Percentiles rank a stretch among this genome's conserved stretches.
These are phyloP conservation scores for Hippocampus guttulatus DNA, from an alignment of 2,113 vertebrate genomes.

Conservation along the genomic window DNA sequence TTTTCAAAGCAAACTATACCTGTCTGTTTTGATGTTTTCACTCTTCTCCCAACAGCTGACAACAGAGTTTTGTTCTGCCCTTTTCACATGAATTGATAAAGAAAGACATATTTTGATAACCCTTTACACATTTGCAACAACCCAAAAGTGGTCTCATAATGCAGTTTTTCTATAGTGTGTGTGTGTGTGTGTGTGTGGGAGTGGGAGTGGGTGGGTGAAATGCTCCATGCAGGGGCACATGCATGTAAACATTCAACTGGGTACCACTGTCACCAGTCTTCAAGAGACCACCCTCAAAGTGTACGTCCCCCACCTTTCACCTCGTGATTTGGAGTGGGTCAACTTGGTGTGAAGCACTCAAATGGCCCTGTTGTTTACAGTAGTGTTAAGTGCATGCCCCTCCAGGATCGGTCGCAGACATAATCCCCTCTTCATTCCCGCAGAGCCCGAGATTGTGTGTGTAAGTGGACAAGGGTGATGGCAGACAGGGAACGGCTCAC, in stretches of 20 bases:
- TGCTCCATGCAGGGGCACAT: neutral
- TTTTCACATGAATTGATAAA: no score
- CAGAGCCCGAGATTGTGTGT: slow-evolving; percentile 59
- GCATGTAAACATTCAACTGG: neutral
- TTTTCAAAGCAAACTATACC: neutral
- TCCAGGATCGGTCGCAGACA: slow-evolving; percentile 65
- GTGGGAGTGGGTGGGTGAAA: no score
- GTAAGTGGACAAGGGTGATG: slow-evolving; percentile 69
- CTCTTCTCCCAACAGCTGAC: neutral
- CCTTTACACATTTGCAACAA: neutral
- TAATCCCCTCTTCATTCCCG: slow-evolving; percentile 71
- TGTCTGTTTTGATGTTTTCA: neutral
- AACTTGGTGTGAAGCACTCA: slow-evolving; percentile 49
- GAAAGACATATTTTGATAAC: no score
- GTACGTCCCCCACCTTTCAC: slow-evolving; percentile 27
- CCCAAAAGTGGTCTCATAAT: neutral
- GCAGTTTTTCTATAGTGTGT: neutral
- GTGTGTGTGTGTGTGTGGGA: neutral
- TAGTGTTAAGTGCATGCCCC: slow-evolving; percentile 66
- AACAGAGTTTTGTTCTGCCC: no score
- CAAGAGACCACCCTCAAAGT: neutral
- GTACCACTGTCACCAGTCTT: slow-evolving; percentile 5
- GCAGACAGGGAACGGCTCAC: slow-evolving; percentile 62
- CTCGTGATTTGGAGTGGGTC: slow-evolving; percentile 30
- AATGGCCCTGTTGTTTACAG: slow-evolving; percentile 66